phyloP scores from a whole-genome alignment of 2,888 invertebrate genomes.

The Clostera curtula region DNA sequence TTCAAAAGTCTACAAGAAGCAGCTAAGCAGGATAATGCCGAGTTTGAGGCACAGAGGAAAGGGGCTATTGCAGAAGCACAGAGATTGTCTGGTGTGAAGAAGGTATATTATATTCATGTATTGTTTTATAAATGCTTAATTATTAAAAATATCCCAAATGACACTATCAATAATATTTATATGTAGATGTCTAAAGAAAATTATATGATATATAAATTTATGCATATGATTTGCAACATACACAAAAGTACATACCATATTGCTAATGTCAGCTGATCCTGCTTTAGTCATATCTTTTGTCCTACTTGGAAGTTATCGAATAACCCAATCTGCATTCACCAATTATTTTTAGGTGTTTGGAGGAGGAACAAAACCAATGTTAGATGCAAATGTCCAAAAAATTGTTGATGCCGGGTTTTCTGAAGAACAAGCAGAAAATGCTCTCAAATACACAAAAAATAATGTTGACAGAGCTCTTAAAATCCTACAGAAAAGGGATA shows the following conservation, averaged over 20 bases:
- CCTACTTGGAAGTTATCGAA: no score
- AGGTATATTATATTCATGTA: slow-evolving; percentile 37
- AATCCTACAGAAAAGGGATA: slow-evolving; percentile 76
- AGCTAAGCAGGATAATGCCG: slow-evolving; percentile 82
- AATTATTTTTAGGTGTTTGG: slow-evolving; percentile 75
- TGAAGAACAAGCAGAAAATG: slow-evolving; percentile 84
- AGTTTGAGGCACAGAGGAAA: slow-evolving; percentile 92
- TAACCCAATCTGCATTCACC: no score
- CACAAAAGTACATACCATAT: no score
- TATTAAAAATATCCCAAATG: no score
- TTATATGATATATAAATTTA: no score
- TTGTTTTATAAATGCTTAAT: slow-evolving; percentile 1
- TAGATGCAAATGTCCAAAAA: slow-evolving; percentile 85
- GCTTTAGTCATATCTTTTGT: no score
- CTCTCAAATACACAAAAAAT: slow-evolving; percentile 81
- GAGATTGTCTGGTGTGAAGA: slow-evolving; percentile 74
- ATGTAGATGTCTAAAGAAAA: no score
- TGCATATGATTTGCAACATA: no score
- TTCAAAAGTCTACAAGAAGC: slow-evolving; percentile 81
- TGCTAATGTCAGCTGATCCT: no score
- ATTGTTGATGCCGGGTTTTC: slow-evolving; percentile 87
- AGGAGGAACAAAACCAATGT: slow-evolving; percentile 78
- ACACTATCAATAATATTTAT: no score
- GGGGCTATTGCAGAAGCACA: slow-evolving; percentile 93
- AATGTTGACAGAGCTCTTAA: slow-evolving; percentile 83